These are phyloP conservation scores for Notothenia rossii DNA, from an alignment of 2,113 vertebrate genomes.

Conservation along the genomic window DNA sequence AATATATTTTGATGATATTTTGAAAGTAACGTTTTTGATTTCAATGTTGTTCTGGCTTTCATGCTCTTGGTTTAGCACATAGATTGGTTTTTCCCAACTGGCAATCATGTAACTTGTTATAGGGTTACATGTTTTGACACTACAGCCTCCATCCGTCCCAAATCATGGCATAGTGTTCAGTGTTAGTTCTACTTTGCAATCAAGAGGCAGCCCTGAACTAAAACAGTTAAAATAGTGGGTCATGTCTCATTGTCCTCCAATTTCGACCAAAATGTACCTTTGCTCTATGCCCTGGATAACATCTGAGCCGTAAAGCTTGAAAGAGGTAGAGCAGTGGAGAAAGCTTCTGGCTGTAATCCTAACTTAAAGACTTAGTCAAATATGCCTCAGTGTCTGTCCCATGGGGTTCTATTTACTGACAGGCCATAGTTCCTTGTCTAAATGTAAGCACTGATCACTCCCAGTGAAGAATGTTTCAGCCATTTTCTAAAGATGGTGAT, in stretches of 20 bases:
- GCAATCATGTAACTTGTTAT: neutral
- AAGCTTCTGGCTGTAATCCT: neutral
- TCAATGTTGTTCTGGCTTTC: neutral
- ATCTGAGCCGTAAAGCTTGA: neutral
- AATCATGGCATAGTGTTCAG: neutral
- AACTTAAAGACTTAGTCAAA: neutral
- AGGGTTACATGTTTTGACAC: neutral
- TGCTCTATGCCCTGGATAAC: slow-evolving; percentile 6
- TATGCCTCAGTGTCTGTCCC: slow-evolving; percentile 10
- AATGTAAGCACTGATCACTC: slow-evolving; percentile 15
- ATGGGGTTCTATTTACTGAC: slow-evolving; percentile 22
- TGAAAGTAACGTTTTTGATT: neutral
- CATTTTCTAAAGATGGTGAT: neutral
- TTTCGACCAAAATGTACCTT: neutral
- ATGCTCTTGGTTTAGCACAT: neutral
- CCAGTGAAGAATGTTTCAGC: neutral
- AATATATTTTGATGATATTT: neutral
- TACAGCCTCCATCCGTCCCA: neutral
- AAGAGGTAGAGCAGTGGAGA: slow-evolving; percentile 4
- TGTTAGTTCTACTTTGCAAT: neutral
- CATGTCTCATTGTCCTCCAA: neutral
- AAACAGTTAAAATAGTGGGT: slow-evolving; percentile 8
- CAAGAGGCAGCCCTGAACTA: neutral
- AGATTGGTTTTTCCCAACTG: neutral
- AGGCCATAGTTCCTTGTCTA: neutral